These are phyloP conservation scores for Sisor rabdophorus DNA, from an alignment of 2,113 vertebrate genomes.

Conservation along the genomic window DNA sequence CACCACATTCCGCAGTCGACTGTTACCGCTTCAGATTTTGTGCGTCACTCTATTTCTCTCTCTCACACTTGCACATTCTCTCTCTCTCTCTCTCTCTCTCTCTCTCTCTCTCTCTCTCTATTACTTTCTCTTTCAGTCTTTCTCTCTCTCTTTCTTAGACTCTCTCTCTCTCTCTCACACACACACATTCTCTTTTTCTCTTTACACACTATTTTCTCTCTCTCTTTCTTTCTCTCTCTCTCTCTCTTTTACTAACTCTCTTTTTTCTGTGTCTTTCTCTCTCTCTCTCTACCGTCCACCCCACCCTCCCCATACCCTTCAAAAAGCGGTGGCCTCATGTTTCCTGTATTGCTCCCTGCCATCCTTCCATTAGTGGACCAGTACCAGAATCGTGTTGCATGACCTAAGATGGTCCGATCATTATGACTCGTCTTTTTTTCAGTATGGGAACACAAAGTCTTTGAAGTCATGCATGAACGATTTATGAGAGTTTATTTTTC, in stretches of 20 bases:
- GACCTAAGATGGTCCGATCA: constrained; percentile 18
- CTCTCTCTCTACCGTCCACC: too few species aligned
- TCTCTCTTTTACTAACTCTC: too few species aligned
- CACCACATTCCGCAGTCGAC: constrained; percentile 28
- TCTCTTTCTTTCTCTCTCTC: too few species aligned
- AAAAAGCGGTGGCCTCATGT: not conserved
- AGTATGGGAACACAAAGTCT: not conserved
- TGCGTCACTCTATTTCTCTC: constrained; percentile 7
- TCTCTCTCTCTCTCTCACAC: not conserved
- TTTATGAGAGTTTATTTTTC: constrained; percentile 15
- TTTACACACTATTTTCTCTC: too few species aligned
- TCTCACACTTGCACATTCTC: not conserved
- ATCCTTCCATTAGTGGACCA: not conserved
- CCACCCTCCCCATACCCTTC: too few species aligned
- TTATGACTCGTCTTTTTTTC: not conserved
- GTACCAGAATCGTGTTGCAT: not conserved
- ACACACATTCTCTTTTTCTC: not conserved
- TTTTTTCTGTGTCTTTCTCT: too few species aligned
- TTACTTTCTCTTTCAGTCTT: too few species aligned
- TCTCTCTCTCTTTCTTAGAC: too few species aligned
- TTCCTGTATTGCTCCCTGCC: not conserved
- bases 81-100: too few species aligned
- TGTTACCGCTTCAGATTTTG: constrained; percentile 30
- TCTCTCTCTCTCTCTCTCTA: too few species aligned
- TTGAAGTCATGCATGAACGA: constrained; percentile 5